Conservation (phyloP, 2,888 invertebrate species). For the Cataglyphis rosenhaueri region DNA sequence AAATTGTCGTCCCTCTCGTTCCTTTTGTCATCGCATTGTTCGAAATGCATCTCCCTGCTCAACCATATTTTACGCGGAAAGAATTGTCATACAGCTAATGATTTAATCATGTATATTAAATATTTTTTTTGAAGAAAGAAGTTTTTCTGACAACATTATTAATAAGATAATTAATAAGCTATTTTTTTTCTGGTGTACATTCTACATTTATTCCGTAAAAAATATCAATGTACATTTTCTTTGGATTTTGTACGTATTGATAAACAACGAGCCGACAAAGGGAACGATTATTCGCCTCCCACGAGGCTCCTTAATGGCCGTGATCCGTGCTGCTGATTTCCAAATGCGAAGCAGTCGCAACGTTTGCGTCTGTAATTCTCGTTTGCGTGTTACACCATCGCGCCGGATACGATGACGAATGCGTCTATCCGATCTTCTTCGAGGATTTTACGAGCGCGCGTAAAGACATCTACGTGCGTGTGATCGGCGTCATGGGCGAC, state of each 20-base stretch:
- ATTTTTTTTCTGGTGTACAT: background rate
- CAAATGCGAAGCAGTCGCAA: background rate
- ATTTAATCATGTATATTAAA: constrained; percentile 25
- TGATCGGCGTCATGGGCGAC: constrained; percentile 44
- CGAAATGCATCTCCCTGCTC: constrained; percentile 24
- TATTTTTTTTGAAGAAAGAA: background rate
- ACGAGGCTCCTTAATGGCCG: background rate
- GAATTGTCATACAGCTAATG: constrained; percentile 10
- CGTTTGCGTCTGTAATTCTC: background rate
- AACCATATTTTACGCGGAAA: constrained; percentile 23
- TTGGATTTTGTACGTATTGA: background rate
- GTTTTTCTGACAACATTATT: too few species aligned
- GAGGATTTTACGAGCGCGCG: constrained; percentile 31
- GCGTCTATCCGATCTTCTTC: constrained; percentile 10
- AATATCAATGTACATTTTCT: background rate
- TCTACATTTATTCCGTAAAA: background rate
- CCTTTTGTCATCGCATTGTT: background rate
- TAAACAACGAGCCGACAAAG: background rate
- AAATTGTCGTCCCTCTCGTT: constrained; percentile 7
- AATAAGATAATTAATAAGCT: background rate
- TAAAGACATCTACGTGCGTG: constrained; percentile 16
- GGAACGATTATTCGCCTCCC: background rate
- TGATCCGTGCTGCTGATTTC: constrained; percentile 1
- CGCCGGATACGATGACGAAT: background rate
- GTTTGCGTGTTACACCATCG: constrained; percentile 24